Conservation (phyloP, 2,113 vertebrate species). For the Chlamydotis undulata region DNA sequence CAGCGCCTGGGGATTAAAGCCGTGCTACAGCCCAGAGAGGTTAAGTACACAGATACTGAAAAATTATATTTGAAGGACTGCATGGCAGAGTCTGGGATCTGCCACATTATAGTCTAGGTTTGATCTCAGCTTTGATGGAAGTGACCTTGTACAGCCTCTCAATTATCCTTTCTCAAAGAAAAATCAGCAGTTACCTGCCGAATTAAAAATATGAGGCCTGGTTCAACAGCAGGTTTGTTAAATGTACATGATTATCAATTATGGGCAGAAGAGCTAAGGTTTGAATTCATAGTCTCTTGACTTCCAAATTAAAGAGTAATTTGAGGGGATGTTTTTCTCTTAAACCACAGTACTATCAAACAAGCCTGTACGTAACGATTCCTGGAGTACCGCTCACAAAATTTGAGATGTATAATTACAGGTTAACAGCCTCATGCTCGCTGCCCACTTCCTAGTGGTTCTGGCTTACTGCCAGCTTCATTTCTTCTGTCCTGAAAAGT, state of each 20-base stretch:
- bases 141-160: neutral
- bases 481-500: neutral
- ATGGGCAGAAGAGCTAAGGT: conserved; percentile 32
- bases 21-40: neutral
- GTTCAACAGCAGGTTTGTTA: conserved; percentile 43
- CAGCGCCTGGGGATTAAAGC: neutral
- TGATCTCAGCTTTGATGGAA: conserved; percentile 27
- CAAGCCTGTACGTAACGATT: neutral
- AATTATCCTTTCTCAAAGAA: conserved; percentile 16
- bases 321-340: conserved; percentile 49
- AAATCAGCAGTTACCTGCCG: conserved; percentile 47
- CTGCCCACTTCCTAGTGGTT: neutral
- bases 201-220: conserved; percentile 10
- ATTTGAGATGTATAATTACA: conserved; percentile 27
- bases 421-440: neutral
- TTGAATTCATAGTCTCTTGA: conserved; percentile 55
- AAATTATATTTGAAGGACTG: neutral
- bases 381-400: conserved; percentile 13
- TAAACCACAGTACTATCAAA: conserved; percentile 36
- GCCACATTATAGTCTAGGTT: neutral
- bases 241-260: conserved; percentile 36
- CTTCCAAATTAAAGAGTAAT: conserved; percentile 57
- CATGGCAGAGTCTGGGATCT: neutral
- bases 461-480: conserved; percentile 8
- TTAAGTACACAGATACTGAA: neutral